These are phyloP conservation scores for Scomber japonicus DNA, from an alignment of 2,113 vertebrate species.

Conservation along the genomic window DNA sequence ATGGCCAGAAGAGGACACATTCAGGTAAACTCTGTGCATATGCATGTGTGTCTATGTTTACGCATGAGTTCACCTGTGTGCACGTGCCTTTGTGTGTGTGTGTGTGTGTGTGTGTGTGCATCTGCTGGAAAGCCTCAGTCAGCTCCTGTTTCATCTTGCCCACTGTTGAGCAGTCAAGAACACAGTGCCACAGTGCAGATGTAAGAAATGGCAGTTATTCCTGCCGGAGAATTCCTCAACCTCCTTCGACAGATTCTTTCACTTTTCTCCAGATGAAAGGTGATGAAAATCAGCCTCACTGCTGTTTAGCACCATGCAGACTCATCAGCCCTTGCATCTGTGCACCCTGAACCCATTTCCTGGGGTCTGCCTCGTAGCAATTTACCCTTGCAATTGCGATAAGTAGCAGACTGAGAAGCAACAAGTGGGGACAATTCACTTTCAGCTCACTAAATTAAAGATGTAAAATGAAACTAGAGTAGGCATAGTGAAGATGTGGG, in stretches of 20 bases:
- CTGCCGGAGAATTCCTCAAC: conserved; percentile 58
- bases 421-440: conserved; percentile 67
- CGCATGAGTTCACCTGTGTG: neutral
- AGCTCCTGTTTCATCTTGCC: conserved; percentile 64
- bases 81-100: conserved; percentile 14
- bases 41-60: conserved; percentile 11
- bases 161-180: neutral
- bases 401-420: conserved; percentile 44
- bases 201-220: conserved; percentile 50
- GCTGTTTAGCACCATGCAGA: conserved; percentile 32
- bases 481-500: conserved; percentile 41
- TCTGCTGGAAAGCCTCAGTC: conserved; percentile 41
- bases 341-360: conserved; percentile 63
- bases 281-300: conserved; percentile 38
- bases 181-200: conserved; percentile 3
- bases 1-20: conserved; percentile 60
- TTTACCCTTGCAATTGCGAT: conserved; percentile 53
- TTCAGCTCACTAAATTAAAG: conserved; percentile 65
- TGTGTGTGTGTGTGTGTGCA: conserved; percentile 21
- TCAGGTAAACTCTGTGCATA: conserved; percentile 41
- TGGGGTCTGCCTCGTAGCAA: conserved; percentile 55
- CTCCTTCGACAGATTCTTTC: conserved; percentile 46
- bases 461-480: conserved; percentile 65
- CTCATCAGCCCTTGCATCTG: conserved; percentile 55
- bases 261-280: conserved; percentile 51